These are phyloP conservation scores for Anthopleura xanthogrammica DNA, from an alignment of 92 coral and sea anemone genomes.

Conservation along the genomic window DNA sequence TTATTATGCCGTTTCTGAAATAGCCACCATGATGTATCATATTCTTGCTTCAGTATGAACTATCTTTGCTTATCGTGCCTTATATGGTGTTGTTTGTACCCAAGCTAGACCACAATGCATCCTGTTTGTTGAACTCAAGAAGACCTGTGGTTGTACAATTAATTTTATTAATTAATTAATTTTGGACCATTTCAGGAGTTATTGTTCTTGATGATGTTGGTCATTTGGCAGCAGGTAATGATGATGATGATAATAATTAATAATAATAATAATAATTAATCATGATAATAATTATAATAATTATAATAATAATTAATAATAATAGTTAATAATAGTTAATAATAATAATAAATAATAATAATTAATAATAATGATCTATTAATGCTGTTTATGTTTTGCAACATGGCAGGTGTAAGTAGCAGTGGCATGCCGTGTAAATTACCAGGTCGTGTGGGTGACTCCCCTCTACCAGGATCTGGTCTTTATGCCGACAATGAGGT, in stretches of 20 bases:
- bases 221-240: conserved; percentile 38
- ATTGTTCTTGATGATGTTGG: conserved; percentile 32
- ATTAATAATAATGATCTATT: no score
- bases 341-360: no score
- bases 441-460: conserved; percentile 76
- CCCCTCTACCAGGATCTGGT: conserved; percentile 81
- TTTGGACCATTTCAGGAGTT: conserved; percentile 12
- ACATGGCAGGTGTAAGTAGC: conserved; percentile 49
- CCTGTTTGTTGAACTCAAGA: no score
- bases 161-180: neutral
- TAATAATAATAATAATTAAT: no score
- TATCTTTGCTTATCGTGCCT: neutral
- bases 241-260: neutral
- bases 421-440: conserved; percentile 69
- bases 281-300: no score
- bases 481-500: conserved; percentile 78
- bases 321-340: no score
- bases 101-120: no score
- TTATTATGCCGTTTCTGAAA: neutral
- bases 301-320: no score
- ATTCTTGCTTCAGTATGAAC: neutral
- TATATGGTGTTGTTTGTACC: no score
- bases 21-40: no score
- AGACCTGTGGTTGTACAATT: neutral
- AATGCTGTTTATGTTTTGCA: no score